Evolutionary conservation across 2,888 invertebrate species (phyloP).

Genomic region (Drosophila neoperkinsi): DNA sequence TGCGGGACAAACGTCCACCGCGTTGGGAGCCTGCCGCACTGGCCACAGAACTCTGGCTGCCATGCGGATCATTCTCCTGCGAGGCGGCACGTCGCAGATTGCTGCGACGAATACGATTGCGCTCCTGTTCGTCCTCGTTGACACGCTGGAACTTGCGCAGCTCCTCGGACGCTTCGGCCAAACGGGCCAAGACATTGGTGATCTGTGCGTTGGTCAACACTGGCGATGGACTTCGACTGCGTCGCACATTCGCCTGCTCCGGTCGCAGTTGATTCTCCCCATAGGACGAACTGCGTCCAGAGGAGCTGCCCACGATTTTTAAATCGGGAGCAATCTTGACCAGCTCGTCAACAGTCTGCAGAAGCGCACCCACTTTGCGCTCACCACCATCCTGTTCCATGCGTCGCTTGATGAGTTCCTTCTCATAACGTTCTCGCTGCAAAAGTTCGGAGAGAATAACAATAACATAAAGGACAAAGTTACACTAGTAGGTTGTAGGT

Average conservation of each 20-base stretch:
- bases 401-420: conserved; percentile 89
- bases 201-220: conserved; percentile 81
- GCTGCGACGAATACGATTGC: conserved; percentile 85
- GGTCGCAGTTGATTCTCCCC: conserved; percentile 77
- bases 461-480: neutral
- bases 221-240: conserved; percentile 83
- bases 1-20: conserved; percentile 80
- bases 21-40: conserved; percentile 80
- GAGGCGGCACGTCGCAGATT: conserved; percentile 87
- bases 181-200: conserved; percentile 86
- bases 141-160: conserved; percentile 86
- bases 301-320: conserved; percentile 84
- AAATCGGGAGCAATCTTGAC: conserved; percentile 92
- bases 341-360: conserved; percentile 92
- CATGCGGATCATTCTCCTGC: conserved; percentile 88
- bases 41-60: conserved; percentile 83
- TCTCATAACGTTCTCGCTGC: conserved; percentile 91
- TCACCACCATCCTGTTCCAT: conserved; percentile 90
- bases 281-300: conserved; percentile 56
- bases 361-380: conserved; percentile 89
- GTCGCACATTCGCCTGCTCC: conserved; percentile 68
- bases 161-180: conserved; percentile 91
- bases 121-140: conserved; percentile 86
- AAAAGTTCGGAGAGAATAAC: neutral
- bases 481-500: accelerated